Base-by-base conservation (phyloP, 2,888 invertebrate genomes). In the Acronicta aceris region DNA sequence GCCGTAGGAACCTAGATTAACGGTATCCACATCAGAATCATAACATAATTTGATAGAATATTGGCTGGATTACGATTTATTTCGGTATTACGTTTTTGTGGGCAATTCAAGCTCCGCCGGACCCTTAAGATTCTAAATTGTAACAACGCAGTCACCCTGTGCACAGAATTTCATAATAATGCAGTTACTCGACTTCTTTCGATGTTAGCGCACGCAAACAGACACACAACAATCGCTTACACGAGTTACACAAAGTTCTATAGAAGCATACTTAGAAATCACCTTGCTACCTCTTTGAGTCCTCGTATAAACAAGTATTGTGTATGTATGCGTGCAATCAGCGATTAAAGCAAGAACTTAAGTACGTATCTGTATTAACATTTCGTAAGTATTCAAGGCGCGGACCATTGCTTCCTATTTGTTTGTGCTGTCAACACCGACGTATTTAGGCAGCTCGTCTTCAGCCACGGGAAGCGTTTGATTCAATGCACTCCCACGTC, bases 401-500 rank as follows among this genome's bases (percentile, higher is more conserved):
- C 27, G 56, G 52, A 61, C 49, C 55, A 57, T 38, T 54, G 58
- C 70, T 71, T 79, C 81, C 76, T 69, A 78, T 71, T 63, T 59
- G 71, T 71, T 70, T 71, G 62, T 59, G 55, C 69, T 69, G 67
- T 77, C 74, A 71, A 71, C 72, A 65, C 66, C 62, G 64, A 71
- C 78, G 36, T 67, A 75, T 79, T 78, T 79, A 73, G 78, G 65
- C 56, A 79, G 63, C 60, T 57, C 53, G 68, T 59, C 74, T 72
- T 69, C 40, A 49, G 47, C 48, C 42, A 65, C 74, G 71, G 74
- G 75, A 78, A 76, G 81, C 75, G 76, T 81, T n/a, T 81, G 86
- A 87, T 86, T 89, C 89, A 91, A 91, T 89, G 90, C 90, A 90
- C 86, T 84, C 87, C 58, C 65, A 74, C 87, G 81, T 93, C 93